A percentile compares a stretch with the other conserved stretches of the same genome.
These are phyloP conservation scores for Hirtodrosophila confusa DNA, from an alignment of 2,888 invertebrate genomes.

Conservation along the genomic window DNA sequence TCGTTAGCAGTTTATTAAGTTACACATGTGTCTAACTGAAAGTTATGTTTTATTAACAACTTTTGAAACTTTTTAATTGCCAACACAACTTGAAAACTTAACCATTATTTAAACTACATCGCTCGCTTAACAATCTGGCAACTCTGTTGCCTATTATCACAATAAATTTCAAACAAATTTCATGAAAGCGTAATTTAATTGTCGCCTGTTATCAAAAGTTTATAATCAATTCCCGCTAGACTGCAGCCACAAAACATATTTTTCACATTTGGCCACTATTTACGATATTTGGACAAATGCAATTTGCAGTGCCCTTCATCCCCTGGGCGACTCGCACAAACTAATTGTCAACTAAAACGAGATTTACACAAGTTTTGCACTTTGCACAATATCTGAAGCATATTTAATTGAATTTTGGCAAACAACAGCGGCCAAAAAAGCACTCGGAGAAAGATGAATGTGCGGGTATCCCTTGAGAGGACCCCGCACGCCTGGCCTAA, in stretches of 20 bases:
- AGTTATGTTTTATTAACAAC: no score
- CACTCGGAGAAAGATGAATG: slow-evolving; percentile 28
- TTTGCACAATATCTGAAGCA: slow-evolving; percentile 41
- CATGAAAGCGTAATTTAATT: slow-evolving; percentile 33
- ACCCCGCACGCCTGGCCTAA: not conserved
- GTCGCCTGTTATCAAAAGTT: slow-evolving; percentile 9
- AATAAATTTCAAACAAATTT: not conserved
- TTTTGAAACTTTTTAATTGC: no score
- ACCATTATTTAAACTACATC: no score
- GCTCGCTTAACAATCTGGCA: not conserved
- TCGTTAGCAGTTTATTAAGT: no score
- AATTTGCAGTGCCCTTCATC: slow-evolving; percentile 28
- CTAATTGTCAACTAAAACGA: slow-evolving; percentile 44
- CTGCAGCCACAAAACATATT: slow-evolving; percentile 8
- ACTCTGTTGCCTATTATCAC: not conserved
- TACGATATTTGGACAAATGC: slow-evolving; percentile 29
- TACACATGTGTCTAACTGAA: no score
- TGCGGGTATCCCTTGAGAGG: slow-evolving; percentile 36
- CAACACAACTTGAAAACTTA: no score
- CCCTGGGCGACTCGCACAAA: slow-evolving; percentile 9
- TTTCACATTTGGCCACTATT: slow-evolving; percentile 13
- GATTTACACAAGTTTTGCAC: slow-evolving; percentile 46
- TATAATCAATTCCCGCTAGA: slow-evolving; percentile 10
- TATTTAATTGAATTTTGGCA: slow-evolving; percentile 60
- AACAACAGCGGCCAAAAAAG: slow-evolving; percentile 36